These are phyloP conservation scores for Lucilia sericata DNA, from an alignment of 1,140 invertebrate species.

Conservation along the genomic window DNA sequence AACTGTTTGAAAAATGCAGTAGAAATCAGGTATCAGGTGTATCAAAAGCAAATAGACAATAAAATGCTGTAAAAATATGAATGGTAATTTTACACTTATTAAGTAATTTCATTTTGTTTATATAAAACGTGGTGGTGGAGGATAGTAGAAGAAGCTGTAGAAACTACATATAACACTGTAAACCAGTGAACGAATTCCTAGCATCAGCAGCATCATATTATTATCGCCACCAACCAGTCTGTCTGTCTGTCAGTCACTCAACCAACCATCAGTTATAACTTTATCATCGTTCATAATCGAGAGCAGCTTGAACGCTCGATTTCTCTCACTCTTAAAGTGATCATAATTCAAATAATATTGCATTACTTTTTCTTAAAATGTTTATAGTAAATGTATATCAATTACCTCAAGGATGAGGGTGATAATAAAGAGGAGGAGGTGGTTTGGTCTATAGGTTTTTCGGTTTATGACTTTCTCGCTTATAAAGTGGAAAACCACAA, in stretches of 20 bases:
- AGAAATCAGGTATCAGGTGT: background rate
- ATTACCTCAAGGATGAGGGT: background rate
- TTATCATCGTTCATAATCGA: too few relatives aligned
- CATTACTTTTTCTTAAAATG: background rate
- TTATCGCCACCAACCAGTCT: too few relatives aligned
- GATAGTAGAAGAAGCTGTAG: background rate
- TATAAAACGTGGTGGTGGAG: background rate
- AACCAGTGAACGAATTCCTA: background rate
- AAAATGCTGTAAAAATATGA: background rate
- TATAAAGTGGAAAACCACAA: slow-evolving; percentile 31
- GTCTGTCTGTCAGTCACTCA: too few relatives aligned
- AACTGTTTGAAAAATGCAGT: background rate
- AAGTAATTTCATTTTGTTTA: slow-evolving; percentile 39
- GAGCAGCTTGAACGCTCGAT: too few relatives aligned
- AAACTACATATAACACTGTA: background rate
- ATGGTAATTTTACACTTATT: slow-evolving; percentile 43
- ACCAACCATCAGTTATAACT: too few relatives aligned
- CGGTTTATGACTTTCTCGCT: too few relatives aligned
- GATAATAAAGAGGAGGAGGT: background rate
- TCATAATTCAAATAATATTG: background rate
- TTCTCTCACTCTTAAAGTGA: too few relatives aligned
- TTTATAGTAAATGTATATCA: background rate
- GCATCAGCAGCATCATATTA: background rate
- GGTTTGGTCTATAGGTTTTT: too few relatives aligned
- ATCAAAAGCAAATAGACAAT: slow-evolving; percentile 13